Base-by-base conservation (phyloP, 1,140 invertebrate species). In the Anastrepha ludens region DNA sequence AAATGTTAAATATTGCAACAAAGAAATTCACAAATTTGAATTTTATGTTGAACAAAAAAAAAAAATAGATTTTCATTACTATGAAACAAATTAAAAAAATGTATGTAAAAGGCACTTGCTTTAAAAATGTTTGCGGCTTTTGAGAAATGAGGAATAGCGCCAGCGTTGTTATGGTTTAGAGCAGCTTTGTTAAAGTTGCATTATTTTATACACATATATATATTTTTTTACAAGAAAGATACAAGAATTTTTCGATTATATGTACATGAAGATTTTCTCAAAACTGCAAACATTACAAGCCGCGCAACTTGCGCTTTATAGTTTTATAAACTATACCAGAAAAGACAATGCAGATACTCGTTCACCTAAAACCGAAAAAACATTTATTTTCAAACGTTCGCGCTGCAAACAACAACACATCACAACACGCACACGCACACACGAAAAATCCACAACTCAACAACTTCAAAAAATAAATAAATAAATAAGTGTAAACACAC, bases 281-380 rank as follows among this genome's bases (percentile, higher is more conserved):
- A 81, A 81, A 81, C 44, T 55, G 74, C 74, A 81, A 81, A 81
- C 74, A 81, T 81, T 81, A 17, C 15, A 4, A 74, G 17, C 41
- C 6, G 47, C 17, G 70, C 65, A 8, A 67, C 20, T 55, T 1
- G 2, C 50, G 67, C 39, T 74, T 74, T 47, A 50, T 55, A 0
- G 2, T 29, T 55, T 78, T 81, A 17, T 55, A 20, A 70, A 81
- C 7, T 17, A 5, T 15, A 8, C 3, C 13, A 47, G 7, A 41
- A 15, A 6, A 29, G 41, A 7, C 41, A 29, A 44, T 7, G 5
- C 41, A 29, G 5, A 20, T 29, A 9, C n/a, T 1, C 60, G 60
- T n/a, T 62, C 5, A 62, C 9, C 1, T 17, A 62, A 62, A 62
- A 17, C 8, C n/a, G n/a, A 29, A 20, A 58, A 29, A 41, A 3